Evolutionary conservation across 1,140 invertebrate species (phyloP), one percentile per base, ranked within the genome.

Genomic region (Drosophila nannoptera): DNA sequence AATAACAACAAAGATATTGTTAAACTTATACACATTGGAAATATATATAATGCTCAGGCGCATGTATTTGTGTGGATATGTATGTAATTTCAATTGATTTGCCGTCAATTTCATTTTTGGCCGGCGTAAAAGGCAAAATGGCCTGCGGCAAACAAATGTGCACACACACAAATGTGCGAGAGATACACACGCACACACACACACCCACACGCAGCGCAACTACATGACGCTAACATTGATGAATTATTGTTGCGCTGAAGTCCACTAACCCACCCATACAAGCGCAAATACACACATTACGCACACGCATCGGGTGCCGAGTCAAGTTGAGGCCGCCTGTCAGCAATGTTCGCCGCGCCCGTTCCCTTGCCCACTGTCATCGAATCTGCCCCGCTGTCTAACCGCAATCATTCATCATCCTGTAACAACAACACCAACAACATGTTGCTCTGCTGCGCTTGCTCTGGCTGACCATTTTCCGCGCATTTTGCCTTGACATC

Each of bases 351-450:
- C 76, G 64, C 60, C 55, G 56, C 16, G 32, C 31, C 32, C 31
- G 36, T 43, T 32, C 66, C 52, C 55, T 52, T 35, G 32, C 31
- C 31, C 31, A 38, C 35, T 16, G 55, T 45, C 54, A 32, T 55
- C 61, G 69, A 53, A 46, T 12, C 45, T 43, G 63, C 53, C 42
- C 62, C 46, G 35, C 33, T 48, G 43, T 55, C 68, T 58, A 78
- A 77, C 81, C 81, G 59, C 82, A 86, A 77, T 72, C 81, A 84
- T 84, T 81, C 81, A 84, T 84, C 81, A 84, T 81, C 56, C 56
- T 63, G 40, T 45, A 46, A 49, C 40, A 65, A 43, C 71, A 70
- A 43, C 62, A 66, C 38, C 46, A 38, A 52, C 69, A 74, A 36
- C 69, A 60, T 60, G 64, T 48, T 66, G 68, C 66, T 46, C 31